Evolutionary conservation across 2,888 invertebrate species (phyloP), one percentile per base, ranked within the genome.

Genomic region (Ormyrus thymus): DNA sequence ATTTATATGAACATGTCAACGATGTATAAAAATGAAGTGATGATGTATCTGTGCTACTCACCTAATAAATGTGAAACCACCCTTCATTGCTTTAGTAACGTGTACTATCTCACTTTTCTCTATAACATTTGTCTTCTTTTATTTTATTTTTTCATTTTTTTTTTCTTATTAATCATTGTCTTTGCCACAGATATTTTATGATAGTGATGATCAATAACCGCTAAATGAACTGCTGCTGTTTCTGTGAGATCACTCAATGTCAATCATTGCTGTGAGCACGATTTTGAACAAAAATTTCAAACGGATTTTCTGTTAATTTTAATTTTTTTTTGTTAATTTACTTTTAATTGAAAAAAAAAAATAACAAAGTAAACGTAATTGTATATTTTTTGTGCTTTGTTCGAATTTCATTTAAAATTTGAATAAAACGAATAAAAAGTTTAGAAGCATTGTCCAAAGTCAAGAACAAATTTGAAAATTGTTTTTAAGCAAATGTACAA

Each of bases 31-130:
- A 70, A 81, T 61, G 81, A 84, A 84, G 86, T 82, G 85, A 84
- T 83, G 83, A 81, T 84, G 85, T 89, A 86, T 87, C 84, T 90
- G 88, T 90, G 90, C 88, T 88, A 89, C 88, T 89, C 90, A 90
- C 89, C 85, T 88, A 86, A 89, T 90, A 86, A 86, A 89, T 90
- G 90, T 90, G 84, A 88, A 85, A 86, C 84, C 89, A 89, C 89
- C 86, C 85, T 84, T 84, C 85, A 89, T 88, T 83, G 90, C 90
- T 89, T 90, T 83, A 88, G 88, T 89, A 88, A 88, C 86, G 86
- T 89, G 83, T 88, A 85, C 80, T 83, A 82, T 81, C 84, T 88
- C 87, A 88, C 86, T 81, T 83, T 83, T 85, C 81, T 84, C 53
- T 77, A 65, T 29, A 68, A 75, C 15, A 69, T 62, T 62, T 59